phyloP scores from a whole-genome alignment of 2,888 invertebrate genomes.

The Leptopilina syphax region DNA sequence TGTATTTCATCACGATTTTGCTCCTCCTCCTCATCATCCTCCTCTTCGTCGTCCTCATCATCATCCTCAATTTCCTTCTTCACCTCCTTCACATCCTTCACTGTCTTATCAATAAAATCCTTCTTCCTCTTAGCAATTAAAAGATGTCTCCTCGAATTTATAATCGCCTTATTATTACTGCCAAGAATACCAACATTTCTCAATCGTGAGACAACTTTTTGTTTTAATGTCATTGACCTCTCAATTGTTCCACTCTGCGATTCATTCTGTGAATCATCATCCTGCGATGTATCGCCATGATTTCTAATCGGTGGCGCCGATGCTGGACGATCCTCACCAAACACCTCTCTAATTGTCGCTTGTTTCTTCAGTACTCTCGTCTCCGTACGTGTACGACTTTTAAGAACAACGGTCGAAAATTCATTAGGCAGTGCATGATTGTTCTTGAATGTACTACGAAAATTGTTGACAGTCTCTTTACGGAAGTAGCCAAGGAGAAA shows the following conservation, averaged over 20 bases:
- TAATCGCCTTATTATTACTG: slow-evolving; percentile 72
- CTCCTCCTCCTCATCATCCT: slow-evolving; percentile 71
- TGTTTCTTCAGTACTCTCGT: slow-evolving; percentile 85
- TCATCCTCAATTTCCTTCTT: slow-evolving; percentile 67
- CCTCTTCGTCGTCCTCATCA: slow-evolving; percentile 71
- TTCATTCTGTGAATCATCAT: slow-evolving; percentile 73
- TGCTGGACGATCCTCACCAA: slow-evolving; percentile 88
- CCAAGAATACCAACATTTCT: slow-evolving; percentile 71
- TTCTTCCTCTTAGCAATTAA: slow-evolving; percentile 68
- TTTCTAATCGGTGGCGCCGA: slow-evolving; percentile 87
- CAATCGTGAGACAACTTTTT: slow-evolving; percentile 70
- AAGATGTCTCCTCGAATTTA: slow-evolving; percentile 73
- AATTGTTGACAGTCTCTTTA: slow-evolving; percentile 84
- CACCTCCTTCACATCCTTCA: slow-evolving; percentile 61
- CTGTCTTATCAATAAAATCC: slow-evolving; percentile 68
- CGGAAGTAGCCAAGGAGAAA: slow-evolving; percentile 83
- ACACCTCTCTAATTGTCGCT: slow-evolving; percentile 89
- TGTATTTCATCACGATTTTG: slow-evolving; percentile 77
- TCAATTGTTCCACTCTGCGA: slow-evolving; percentile 57
- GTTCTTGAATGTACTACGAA: slow-evolving; percentile 83
- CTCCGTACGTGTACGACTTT: slow-evolving; percentile 87
- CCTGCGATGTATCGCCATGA: slow-evolving; percentile 74
- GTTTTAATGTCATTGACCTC: slow-evolving; percentile 63
- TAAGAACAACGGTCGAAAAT: slow-evolving; percentile 85
- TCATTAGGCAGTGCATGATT: slow-evolving; percentile 80